phyloP scores from a whole-genome alignment of 2,113 vertebrate species.

The Corynorhinus townsendii region DNA sequence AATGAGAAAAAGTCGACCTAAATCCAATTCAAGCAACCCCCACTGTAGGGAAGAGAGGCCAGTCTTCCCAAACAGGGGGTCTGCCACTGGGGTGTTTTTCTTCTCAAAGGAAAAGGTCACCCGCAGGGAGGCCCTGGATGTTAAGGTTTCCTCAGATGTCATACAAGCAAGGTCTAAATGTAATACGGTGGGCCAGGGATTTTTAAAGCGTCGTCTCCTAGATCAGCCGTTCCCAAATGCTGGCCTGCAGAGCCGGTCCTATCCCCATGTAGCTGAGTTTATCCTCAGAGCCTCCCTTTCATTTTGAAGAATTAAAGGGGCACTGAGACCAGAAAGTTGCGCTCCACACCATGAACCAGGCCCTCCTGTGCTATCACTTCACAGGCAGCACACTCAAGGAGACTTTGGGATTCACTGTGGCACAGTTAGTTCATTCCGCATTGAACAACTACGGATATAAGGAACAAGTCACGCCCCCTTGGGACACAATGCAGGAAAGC shows the following conservation, averaged over 20 bases:
- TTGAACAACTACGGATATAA: slow-evolving; percentile 35
- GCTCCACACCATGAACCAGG: neutral
- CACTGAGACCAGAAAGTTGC: neutral
- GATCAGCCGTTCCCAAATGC: neutral
- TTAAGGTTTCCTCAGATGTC: neutral
- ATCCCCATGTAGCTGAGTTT: neutral
- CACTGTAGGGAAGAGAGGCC: neutral
- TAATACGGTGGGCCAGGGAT: neutral
- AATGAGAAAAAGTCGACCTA: neutral
- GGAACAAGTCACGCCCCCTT: neutral
- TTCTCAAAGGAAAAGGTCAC: neutral
- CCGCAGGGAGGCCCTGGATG: neutral
- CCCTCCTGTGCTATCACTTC: neutral
- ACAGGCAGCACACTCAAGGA: neutral
- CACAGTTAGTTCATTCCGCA: slow-evolving; percentile 29
- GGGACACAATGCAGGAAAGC: slow-evolving; percentile 27
- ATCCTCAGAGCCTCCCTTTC: neutral
- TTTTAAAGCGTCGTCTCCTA: neutral
- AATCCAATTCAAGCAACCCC: neutral
- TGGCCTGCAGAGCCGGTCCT: neutral
- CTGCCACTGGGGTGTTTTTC: neutral
- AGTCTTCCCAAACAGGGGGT: neutral
- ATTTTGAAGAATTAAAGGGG: neutral
- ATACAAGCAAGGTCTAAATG: neutral
- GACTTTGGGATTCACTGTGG: slow-evolving; percentile 23